Evolutionary conservation across 1,140 invertebrate genomes (phyloP).

Genomic region (Bombus picipes): DNA sequence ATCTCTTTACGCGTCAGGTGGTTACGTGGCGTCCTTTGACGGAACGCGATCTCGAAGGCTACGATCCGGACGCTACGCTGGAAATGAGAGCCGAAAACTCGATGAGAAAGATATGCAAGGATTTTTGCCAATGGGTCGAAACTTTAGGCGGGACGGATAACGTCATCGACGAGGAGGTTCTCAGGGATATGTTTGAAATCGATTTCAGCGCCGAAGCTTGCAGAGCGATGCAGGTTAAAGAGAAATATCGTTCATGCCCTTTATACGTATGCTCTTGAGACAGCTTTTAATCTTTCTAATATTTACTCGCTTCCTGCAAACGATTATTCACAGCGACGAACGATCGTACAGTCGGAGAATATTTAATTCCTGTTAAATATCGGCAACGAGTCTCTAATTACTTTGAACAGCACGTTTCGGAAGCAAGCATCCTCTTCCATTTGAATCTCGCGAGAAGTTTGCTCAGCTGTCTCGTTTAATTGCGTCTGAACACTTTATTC

Average conservation of each 20-base stretch:
- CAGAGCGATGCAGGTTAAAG: conserved; percentile 78
- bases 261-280: not conserved
- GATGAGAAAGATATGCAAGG: conserved; percentile 77
- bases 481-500: not conserved
- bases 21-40: conserved; percentile 73
- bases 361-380: conserved; percentile 24
- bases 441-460: conserved; percentile 15
- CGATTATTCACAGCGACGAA: not conserved
- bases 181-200: conserved; percentile 84
- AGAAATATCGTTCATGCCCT: not conserved
- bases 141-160: conserved; percentile 79
- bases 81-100: conserved; percentile 72
- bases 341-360: not conserved
- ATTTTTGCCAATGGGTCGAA: conserved; percentile 85
- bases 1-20: conserved; percentile 58
- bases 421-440: not conserved
- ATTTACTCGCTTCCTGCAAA: not conserved
- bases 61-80: conserved; percentile 76
- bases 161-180: conserved; percentile 78
- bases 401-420: conserved; percentile 2
- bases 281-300: not conserved
- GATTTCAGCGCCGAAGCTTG: conserved; percentile 84
- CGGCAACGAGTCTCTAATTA: conserved; percentile 8
- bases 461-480: conserved; percentile 20
- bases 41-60: conserved; percentile 70